Evolutionary conservation across 2,797 vertebrate species (phyloP).

Genomic region (Chromobotia macracanthus): DNA sequence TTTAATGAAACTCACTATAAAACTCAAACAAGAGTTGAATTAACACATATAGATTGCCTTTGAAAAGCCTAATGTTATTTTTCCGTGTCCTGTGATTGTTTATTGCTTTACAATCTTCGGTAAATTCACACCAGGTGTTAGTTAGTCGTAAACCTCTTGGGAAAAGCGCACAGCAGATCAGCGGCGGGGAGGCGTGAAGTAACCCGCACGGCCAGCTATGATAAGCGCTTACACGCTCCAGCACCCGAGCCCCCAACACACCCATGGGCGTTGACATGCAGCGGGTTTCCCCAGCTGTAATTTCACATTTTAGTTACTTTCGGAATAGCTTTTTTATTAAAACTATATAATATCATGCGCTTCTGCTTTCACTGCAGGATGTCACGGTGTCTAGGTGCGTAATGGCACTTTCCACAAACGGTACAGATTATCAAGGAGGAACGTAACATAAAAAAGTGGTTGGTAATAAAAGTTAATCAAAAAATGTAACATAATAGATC

Average conservation of each 20-base stretch:
- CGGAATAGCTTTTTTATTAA: no score
- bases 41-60: background rate
- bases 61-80: background rate
- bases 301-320: background rate
- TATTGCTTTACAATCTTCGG: background rate
- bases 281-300: background rate
- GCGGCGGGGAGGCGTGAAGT: slow-evolving; percentile 30
- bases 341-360: background rate
- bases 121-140: slow-evolving; percentile 15
- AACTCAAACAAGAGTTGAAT: no score
- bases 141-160: background rate
- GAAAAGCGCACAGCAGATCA: slow-evolving; percentile 9
- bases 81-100: background rate
- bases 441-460: no score
- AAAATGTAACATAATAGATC: no score
- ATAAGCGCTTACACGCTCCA: slow-evolving; percentile 9
- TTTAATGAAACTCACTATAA: background rate
- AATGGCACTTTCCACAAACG: no score
- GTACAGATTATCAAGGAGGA: no score
- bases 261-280: background rate
- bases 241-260: slow-evolving; percentile 10
- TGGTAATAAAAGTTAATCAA: no score
- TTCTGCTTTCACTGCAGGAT: background rate
- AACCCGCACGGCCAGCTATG: slow-evolving; percentile 17
- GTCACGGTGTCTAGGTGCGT: background rate